These are phyloP conservation scores for Reticulitermes lucifugus DNA, from an alignment of 2,888 invertebrate species.

Conservation along the genomic window DNA sequence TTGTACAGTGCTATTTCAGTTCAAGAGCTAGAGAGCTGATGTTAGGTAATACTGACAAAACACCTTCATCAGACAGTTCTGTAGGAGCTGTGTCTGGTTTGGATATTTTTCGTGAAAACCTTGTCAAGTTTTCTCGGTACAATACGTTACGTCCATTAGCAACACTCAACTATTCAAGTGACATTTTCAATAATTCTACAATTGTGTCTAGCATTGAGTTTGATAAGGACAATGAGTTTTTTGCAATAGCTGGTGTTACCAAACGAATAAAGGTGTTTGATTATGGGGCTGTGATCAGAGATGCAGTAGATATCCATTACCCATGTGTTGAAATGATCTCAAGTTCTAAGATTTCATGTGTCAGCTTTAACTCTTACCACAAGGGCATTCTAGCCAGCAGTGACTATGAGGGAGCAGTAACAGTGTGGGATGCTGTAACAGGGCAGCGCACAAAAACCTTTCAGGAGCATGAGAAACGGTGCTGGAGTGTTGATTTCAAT, in stretches of 20 bases:
- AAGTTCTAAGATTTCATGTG: constrained; percentile 93
- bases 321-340: constrained; percentile 93
- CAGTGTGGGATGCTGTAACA: constrained; percentile 90
- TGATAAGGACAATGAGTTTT: constrained; percentile 95
- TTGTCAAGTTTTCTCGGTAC: constrained; percentile 87
- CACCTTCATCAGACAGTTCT: constrained; percentile 55
- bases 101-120: constrained; percentile 84
- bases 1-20: constrained; percentile 87
- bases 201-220: constrained; percentile 95
- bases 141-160: constrained; percentile 83
- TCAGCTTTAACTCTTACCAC: constrained; percentile 94
- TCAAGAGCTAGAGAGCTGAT: constrained; percentile 79
- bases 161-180: constrained; percentile 89
- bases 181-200: constrained; percentile 87
- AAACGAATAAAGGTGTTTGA: constrained; percentile 95
- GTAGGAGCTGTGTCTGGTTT: constrained; percentile 66
- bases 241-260: constrained; percentile 96
- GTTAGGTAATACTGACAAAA: constrained; percentile 65
- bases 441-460: constrained; percentile 80
- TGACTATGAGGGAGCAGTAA: constrained; percentile 95
- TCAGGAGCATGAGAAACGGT: constrained; percentile 93
- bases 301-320: constrained; percentile 91
- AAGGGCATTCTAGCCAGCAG: constrained; percentile 89
- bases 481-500: constrained; percentile 97
- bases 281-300: constrained; percentile 85